phyloP scores from a whole-genome alignment of 2,113 vertebrate genomes.

The Xiphorhynchus elegans region DNA sequence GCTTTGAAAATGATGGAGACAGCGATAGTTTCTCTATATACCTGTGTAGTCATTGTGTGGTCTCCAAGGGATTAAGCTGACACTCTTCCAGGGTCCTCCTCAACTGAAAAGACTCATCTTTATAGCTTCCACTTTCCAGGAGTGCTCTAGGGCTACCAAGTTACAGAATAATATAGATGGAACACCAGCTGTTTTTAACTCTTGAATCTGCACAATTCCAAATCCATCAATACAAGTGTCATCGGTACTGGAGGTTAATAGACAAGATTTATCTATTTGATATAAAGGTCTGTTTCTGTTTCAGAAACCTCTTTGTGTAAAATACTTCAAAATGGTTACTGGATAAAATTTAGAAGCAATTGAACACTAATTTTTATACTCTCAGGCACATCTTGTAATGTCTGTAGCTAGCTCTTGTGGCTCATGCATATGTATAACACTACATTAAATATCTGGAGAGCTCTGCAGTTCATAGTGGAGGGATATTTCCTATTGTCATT shows the following conservation, averaged over 20 bases:
- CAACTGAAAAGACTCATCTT: not conserved
- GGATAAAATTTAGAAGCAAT: not conserved
- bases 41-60: not conserved
- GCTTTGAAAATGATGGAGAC: not conserved
- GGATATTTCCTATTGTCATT: not conserved
- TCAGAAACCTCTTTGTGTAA: not conserved
- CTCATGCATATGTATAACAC: not conserved
- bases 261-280: not conserved
- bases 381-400: not conserved
- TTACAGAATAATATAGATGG: not conserved
- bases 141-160: rapidly evolving
- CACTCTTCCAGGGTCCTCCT: not conserved
- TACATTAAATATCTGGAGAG: not conserved
- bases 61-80: not conserved
- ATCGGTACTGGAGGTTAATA: not conserved
- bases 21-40: not conserved
- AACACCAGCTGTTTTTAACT: not conserved
- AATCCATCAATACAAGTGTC: not conserved
- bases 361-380: not conserved
- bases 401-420: not conserved
- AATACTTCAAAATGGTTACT: not conserved
- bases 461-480: not conserved
- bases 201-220: not conserved
- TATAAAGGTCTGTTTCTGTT: not conserved
- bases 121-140: not conserved